Evolutionary conservation across 2,113 vertebrate genomes (phyloP).

Genomic region (Sphyrna mokarran): DNA sequence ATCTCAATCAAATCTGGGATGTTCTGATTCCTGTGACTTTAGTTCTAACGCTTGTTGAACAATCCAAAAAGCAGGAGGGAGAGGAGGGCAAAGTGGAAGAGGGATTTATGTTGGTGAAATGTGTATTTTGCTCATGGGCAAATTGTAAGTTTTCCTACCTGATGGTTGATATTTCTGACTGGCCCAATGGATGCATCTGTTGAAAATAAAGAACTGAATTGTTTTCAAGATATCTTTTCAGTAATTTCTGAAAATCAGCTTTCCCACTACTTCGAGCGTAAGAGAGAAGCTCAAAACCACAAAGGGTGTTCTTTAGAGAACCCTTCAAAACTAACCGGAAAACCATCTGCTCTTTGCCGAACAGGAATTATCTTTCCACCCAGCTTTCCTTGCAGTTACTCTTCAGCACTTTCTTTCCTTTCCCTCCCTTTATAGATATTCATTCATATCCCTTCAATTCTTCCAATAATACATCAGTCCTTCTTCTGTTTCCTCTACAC

Average conservation of each 20-base stretch:
- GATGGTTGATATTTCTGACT: constrained; percentile 10
- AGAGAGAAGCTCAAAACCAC: neutral
- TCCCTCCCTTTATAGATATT: neutral
- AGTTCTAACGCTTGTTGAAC: neutral
- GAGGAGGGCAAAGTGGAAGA: neutral
- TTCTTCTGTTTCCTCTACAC: neutral
- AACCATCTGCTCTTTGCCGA: neutral
- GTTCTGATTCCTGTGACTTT: neutral
- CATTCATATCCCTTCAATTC: neutral
- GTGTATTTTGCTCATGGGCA: neutral
- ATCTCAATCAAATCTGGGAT: neutral
- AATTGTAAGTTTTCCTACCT: constrained; percentile 4
- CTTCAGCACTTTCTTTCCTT: neutral
- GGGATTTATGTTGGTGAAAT: neutral
- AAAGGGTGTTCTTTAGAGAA: neutral
- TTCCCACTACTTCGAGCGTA: neutral
- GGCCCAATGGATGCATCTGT: constrained; percentile 13
- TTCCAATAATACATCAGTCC: neutral
- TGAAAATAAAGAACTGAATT: constrained; percentile 21
- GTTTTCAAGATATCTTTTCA: neutral
- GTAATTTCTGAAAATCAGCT: neutral
- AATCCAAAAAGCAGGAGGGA: neutral
- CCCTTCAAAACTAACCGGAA: neutral
- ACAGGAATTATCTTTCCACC: neutral
- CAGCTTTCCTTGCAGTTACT: neutral